Evolutionary conservation across 2,113 vertebrate genomes (phyloP).

Genomic region (Perccottus glenii): DNA sequence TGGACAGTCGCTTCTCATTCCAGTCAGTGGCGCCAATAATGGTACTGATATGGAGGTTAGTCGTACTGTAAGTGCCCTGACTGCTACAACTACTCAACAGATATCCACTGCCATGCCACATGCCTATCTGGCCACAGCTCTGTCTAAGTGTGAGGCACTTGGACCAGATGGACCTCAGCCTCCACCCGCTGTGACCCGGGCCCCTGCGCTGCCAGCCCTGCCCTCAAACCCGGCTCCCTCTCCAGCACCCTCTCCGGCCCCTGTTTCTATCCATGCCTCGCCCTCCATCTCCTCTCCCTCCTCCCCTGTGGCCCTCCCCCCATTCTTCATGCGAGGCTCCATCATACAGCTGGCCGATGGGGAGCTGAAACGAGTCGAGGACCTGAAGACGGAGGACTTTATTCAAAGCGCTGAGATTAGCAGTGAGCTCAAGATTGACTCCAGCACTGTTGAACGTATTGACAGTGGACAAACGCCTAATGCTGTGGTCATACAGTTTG

Average conservation of each 20-base stretch:
- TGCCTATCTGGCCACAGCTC: conserved; percentile 89
- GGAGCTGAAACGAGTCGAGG: conserved; percentile 97
- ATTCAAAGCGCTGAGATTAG: conserved; percentile 98
- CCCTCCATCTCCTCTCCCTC: conserved; percentile 87
- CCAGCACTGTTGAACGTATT: conserved; percentile 96
- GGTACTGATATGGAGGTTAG: conserved; percentile 81
- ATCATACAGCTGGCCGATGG: conserved; percentile 97
- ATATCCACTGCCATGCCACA: conserved; percentile 90
- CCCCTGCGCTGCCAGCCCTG: conserved; percentile 80
- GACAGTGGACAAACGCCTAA: conserved; percentile 90
- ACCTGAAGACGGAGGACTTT: conserved; percentile 98
- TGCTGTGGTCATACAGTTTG: conserved; percentile 95
- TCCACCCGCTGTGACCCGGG: conserved; percentile 61
- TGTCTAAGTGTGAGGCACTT: conserved; percentile 87
- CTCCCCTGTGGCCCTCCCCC: conserved; percentile 83
- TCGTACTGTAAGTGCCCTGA: conserved; percentile 83
- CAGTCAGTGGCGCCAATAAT: conserved; percentile 79
- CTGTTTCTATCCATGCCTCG: conserved; percentile 74
- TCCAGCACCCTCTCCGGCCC: conserved; percentile 56
- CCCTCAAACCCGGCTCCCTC: conserved; percentile 71
- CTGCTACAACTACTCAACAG: conserved; percentile 85
- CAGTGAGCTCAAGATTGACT: conserved; percentile 97
- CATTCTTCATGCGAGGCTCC: conserved; percentile 96
- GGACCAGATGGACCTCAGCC: conserved; percentile 70
- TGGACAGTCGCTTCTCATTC: conserved; percentile 93